phyloP scores from a whole-genome alignment of 2,888 invertebrate species.

The Apamea epomidion region DNA sequence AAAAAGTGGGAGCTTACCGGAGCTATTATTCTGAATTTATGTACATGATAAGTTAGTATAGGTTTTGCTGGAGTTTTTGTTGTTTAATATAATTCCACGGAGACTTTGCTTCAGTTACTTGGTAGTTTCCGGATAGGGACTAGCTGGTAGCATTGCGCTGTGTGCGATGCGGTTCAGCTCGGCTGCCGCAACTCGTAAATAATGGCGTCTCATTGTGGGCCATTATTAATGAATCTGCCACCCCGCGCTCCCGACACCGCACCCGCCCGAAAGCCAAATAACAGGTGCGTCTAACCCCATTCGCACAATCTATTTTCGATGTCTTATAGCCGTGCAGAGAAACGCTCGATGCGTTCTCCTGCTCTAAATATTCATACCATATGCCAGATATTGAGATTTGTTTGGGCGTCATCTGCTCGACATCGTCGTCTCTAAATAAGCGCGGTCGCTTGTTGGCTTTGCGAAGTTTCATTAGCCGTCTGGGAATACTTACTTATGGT shows the following conservation, averaged over 20 bases:
- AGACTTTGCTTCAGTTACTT: constrained; percentile 57
- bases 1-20: constrained; percentile 61
- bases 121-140: constrained; percentile 66
- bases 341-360: constrained; percentile 86
- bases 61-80: constrained; percentile 50
- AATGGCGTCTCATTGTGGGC: constrained; percentile 89
- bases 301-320: constrained; percentile 91
- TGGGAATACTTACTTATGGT: constrained; percentile 84
- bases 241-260: constrained; percentile 80
- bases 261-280: constrained; percentile 87
- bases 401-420: constrained; percentile 89
- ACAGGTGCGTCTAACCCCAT: constrained; percentile 91
- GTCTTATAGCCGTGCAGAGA: constrained; percentile 89
- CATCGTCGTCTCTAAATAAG: constrained; percentile 86
- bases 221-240: constrained; percentile 90
- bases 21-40: constrained; percentile 39
- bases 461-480: constrained; percentile 87
- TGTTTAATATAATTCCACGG: constrained; percentile 31
- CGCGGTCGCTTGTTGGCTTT: constrained; percentile 84
- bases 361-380: constrained; percentile 90
- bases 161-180: constrained; percentile 83
- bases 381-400: constrained; percentile 90
- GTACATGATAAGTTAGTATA: constrained; percentile 42
- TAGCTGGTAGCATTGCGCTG: constrained; percentile 71
- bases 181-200: constrained; percentile 87